Base-by-base conservation (phyloP, 2,113 vertebrate species). In the Pampusana beccarii region DNA sequence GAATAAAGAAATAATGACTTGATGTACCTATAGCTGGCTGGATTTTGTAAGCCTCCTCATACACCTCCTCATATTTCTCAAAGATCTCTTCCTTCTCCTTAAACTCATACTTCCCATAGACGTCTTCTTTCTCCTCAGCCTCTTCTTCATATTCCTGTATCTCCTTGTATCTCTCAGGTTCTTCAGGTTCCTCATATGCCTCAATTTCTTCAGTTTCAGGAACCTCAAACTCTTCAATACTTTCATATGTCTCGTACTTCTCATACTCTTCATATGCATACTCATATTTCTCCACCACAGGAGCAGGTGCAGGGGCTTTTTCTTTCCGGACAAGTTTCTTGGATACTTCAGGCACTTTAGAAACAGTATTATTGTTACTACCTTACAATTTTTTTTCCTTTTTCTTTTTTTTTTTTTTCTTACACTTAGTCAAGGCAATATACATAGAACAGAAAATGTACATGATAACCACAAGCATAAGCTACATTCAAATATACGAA, bases 11-110 rank as follows among this genome's bases (percentile, higher is more conserved):
- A 80, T 61, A 9, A 88, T 38, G 4, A 79, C 28, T 24, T n/a
- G 67, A 48, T 97, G 64, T 98, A 98, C 98, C 98, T 98, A 90
- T 96, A 65, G 97, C 87, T 92, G 97, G 95, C 19, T 84, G 90
- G 72, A 95, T 97, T 50, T 98, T 89, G 3, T 97, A 95, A 57
- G 92, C 72, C 57, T 97, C 96, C 51, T 97, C 94, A 33, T 97
- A 97, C 5, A 62, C 82, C 51, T 97, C 95, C 51, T 96, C 93
- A 13, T 89, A 89, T 61, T 94, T 92, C 78, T 97, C 96, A 89
- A 72, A 95, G 86, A 95, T 67, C 25, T 96, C 91, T 91, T 97
- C 95, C 21, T 80, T 69, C 65, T 93, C 91, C 34, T 79, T 78
- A 71, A 95, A 81, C 40, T 90, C 77, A 50, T 97, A 93, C 21